Evolutionary conservation across 2,797 vertebrate genomes (phyloP).

Genomic region (Sardinella longiceps): DNA sequence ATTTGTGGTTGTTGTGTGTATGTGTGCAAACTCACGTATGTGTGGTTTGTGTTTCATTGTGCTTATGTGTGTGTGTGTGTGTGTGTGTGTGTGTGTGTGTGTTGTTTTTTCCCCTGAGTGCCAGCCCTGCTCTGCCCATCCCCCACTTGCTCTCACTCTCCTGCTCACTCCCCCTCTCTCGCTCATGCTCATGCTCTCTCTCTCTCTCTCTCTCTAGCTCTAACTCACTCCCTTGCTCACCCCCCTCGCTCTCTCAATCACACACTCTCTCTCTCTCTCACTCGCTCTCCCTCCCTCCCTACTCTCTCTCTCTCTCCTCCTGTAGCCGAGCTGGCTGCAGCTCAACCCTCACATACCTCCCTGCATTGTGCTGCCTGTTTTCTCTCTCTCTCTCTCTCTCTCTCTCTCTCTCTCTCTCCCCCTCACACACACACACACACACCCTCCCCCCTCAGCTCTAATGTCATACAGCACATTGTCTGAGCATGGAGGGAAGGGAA

Average conservation of each 20-base stretch:
- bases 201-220: constrained; percentile 58
- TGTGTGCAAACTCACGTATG: constrained; percentile 54
- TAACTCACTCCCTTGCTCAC: constrained; percentile 21
- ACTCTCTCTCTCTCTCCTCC: constrained; percentile 49
- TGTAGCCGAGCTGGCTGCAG: constrained; percentile 76
- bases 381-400: constrained; percentile 14
- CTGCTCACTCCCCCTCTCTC: constrained; percentile 61
- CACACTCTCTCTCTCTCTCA: constrained; percentile 58
- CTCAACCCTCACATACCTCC: constrained; percentile 75
- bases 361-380: constrained; percentile 70
- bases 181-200: constrained; percentile 58
- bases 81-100: constrained; percentile 57
- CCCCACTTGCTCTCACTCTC: constrained; percentile 70
- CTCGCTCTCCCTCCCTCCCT: not conserved
- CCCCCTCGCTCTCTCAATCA: constrained; percentile 60
- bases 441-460: constrained; percentile 10
- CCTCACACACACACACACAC: constrained; percentile 37
- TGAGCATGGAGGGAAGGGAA: not conserved
- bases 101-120: constrained; percentile 34
- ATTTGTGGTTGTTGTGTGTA: constrained; percentile 45
- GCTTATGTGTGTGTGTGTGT: constrained; percentile 54
- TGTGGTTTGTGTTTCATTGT: constrained; percentile 33
- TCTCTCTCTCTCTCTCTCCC: not conserved
- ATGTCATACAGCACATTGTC: constrained; percentile 28
- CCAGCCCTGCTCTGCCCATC: not conserved